Evolutionary conservation across 1,140 invertebrate genomes (phyloP), one percentile per base, ranked within the genome.

Genomic region (Calephelis nemesis): DNA sequence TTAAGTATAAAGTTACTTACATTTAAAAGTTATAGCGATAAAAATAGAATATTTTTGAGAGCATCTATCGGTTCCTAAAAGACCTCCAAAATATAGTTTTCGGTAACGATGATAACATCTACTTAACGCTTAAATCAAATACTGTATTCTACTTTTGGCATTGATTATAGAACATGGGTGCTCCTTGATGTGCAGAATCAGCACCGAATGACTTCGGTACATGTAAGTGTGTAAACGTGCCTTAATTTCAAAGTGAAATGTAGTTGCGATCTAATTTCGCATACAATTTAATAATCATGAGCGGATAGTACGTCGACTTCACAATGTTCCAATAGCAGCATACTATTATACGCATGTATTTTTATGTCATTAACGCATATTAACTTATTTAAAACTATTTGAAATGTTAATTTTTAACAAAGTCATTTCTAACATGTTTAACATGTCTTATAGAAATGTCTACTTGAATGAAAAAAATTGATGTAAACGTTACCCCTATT

Each of bases 1-100:
- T 19, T 66, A 54, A 52, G 65, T 66, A 66, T 54, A 66, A 66
- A 66, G 50, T 66, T 65, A 54, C 52, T 65, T 66, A 66, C 42
- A 66, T 42, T 66, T 58, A 58, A 66, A 19, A 54, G 49, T 42
- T 50, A 30, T 65, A 66, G 65, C 65, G 42, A 49, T 66, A 66
- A 19, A 66, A 66, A 58, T 66, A 66, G 65, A 54, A 47, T 47
- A 66, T 66, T 42, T 65, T 66, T 54, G 65, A 66, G 50, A 49
- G 63, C 49, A 13, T 66, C 49, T 58, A 66, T 47, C 40, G 65
- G 49, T 58, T 54, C 45, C 42, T 66, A 47, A 66, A 66, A 66
- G 40, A 42, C 50, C 49, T 66, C 65, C 65, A 66, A 66, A 66
- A 66, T 66, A 66, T 47, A 64, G 40, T 66, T 66, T 66, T 66